Conservation (phyloP, 2,797 vertebrate genomes). For the Alca torda region DNA sequence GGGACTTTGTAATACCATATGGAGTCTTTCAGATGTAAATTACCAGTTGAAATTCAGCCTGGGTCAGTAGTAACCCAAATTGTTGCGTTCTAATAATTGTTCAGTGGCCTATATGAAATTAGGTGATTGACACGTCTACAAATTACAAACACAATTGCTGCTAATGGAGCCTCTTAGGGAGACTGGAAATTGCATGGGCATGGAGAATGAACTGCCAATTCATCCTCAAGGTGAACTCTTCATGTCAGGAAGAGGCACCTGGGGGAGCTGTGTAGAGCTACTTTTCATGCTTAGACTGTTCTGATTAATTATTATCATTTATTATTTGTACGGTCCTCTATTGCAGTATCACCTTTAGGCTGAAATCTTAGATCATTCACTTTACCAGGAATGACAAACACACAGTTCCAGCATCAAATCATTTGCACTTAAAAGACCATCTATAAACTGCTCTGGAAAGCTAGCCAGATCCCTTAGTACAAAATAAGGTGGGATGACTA, state of each 20-base stretch:
- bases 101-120: conserved; percentile 58
- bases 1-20: conserved; percentile 39
- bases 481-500: neutral
- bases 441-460: neutral
- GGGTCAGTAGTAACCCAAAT: conserved; percentile 59
- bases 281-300: conserved; percentile 39
- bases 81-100: conserved; percentile 57
- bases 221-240: conserved; percentile 58
- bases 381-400: neutral
- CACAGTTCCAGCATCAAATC: neutral
- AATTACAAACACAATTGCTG: conserved; percentile 55
- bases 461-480: neutral
- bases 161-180: conserved; percentile 58
- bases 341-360: conserved; percentile 12
- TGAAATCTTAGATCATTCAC: conserved; percentile 24
- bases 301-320: conserved; percentile 60
- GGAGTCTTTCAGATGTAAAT: conserved; percentile 66
- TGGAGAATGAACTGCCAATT: conserved; percentile 48
- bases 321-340: conserved; percentile 14
- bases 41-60: conserved; percentile 55
- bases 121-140: conserved; percentile 59
- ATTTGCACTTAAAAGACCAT: neutral
- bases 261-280: neutral
- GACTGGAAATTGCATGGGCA: conserved; percentile 25
- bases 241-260: conserved; percentile 19